Evolutionary conservation across 2,113 vertebrate species (phyloP).

Genomic region (Eurystomus gularis): DNA sequence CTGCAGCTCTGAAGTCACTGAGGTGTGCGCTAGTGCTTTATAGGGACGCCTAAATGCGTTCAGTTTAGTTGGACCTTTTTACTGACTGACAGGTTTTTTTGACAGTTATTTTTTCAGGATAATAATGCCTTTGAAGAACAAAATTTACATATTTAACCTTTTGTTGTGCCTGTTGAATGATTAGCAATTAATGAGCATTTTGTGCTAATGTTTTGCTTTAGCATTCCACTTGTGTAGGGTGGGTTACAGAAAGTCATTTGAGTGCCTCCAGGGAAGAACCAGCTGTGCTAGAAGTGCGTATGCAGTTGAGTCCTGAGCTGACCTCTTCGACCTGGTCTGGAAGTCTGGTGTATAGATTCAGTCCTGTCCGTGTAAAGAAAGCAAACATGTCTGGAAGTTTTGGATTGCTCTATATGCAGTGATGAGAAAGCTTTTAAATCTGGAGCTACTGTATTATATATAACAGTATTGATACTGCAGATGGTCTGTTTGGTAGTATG

Average conservation of each 20-base stretch:
- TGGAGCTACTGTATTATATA: background rate
- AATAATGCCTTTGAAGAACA: background rate
- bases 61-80: background rate
- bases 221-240: too few species aligned
- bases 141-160: background rate
- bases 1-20: background rate
- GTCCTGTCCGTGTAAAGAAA: background rate
- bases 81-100: background rate
- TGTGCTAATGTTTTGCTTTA: background rate
- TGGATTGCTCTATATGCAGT: accelerated
- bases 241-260: too few species aligned
- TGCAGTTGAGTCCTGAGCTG: background rate
- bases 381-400: accelerated
- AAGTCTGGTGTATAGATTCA: background rate
- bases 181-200: background rate
- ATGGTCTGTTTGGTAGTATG: background rate
- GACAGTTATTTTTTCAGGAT: background rate
- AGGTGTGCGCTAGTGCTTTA: accelerated
- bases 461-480: background rate
- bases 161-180: background rate
- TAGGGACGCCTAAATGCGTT: accelerated
- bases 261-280: background rate
- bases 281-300: background rate
- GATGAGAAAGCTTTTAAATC: background rate
- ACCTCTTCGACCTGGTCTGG: background rate